These are phyloP conservation scores for Melanotaenia boesemani DNA, from an alignment of 2,797 vertebrate species.

Conservation along the genomic window DNA sequence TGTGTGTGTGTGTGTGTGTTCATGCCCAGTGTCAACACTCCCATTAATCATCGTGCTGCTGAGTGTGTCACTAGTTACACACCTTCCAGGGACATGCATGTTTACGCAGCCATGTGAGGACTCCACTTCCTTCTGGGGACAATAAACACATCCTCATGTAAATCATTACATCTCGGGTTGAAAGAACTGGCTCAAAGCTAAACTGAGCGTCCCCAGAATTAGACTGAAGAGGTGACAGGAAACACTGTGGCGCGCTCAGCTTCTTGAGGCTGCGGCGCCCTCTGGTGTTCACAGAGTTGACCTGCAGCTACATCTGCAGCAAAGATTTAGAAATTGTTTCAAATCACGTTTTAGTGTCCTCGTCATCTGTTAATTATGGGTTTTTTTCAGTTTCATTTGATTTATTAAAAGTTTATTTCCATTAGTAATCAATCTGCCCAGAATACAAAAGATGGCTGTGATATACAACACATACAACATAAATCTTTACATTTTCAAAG, in stretches of 20 bases:
- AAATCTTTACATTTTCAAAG: no score
- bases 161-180: neutral
- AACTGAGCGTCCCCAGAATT: neutral
- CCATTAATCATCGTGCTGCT: slow-evolving; percentile 9
- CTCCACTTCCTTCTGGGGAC: neutral
- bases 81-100: neutral
- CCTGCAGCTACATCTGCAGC: neutral
- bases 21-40: neutral
- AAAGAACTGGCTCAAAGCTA: neutral
- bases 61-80: neutral
- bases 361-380: no score
- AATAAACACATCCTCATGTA: neutral
- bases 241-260: neutral
- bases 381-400: no score
- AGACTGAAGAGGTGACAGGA: neutral
- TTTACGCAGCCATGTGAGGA: neutral
- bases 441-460: no score
- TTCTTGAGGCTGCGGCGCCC: slow-evolving; percentile 12
- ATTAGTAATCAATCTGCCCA: no score
- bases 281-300: slow-evolving; percentile 22
- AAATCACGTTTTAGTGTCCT: no score
- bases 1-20: no score
- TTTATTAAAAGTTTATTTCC: no score
- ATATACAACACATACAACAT: no score
- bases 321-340: no score